Conservation (phyloP, 1,140 invertebrate genomes). For the Marisa cornuarietis region DNA sequence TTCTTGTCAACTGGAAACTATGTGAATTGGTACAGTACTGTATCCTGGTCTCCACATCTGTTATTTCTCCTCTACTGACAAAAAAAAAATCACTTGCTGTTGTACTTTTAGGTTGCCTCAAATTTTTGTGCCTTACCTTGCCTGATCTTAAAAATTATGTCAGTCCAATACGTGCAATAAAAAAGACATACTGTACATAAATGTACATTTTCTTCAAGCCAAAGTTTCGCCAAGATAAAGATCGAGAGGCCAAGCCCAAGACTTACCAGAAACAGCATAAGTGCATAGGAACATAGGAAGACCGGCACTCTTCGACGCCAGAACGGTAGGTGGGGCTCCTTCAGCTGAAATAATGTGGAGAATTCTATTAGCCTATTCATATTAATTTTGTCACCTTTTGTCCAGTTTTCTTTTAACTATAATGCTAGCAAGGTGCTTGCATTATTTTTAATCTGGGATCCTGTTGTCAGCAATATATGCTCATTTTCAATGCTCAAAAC, state of each 20-base stretch:
- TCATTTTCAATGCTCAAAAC: too few relatives aligned
- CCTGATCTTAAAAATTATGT: background rate
- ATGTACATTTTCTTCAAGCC: background rate
- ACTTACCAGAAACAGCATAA: slow-evolving; percentile 63
- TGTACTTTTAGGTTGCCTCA: background rate
- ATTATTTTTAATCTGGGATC: too few relatives aligned
- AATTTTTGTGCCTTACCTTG: background rate
- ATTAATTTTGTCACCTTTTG: too few relatives aligned
- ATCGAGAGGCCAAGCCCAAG: background rate
- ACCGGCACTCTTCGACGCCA: slow-evolving; percentile 54
- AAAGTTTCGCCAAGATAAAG: background rate
- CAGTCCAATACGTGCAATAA: background rate
- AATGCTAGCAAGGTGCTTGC: too few relatives aligned
- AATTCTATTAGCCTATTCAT: too few relatives aligned
- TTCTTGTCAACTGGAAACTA: too few relatives aligned
- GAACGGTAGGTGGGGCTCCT: slow-evolving; percentile 63
- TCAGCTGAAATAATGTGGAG: slow-evolving; percentile 38
- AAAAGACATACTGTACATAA: background rate
- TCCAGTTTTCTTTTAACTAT: too few relatives aligned
- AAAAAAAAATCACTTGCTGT: too few relatives aligned
- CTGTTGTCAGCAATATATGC: too few relatives aligned
- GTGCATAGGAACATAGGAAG: slow-evolving; percentile 55
- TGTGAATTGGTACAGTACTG: too few relatives aligned
- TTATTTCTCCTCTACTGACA: too few relatives aligned
- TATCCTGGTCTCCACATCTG: too few relatives aligned